Conservation (phyloP, 2,888 invertebrate genomes). For the Polyploca ridens region DNA sequence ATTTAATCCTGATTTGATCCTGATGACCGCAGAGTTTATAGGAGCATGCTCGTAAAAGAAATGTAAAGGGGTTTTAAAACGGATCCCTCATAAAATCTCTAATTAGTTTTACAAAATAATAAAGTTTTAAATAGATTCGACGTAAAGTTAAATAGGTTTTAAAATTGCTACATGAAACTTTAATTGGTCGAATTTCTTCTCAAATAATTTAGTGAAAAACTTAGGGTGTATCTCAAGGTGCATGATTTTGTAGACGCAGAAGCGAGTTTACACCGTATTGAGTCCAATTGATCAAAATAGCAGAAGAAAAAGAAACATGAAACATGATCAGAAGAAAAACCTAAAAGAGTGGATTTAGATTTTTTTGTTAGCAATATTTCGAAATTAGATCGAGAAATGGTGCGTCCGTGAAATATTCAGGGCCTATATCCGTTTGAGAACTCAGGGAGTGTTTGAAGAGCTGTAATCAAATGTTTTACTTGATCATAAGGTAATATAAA, state of each 20-base stretch:
- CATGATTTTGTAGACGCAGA: too few species aligned
- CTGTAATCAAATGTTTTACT: constrained; percentile 45
- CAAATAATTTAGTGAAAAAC: not conserved
- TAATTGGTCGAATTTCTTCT: not conserved
- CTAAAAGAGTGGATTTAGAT: too few species aligned
- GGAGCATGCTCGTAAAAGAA: not conserved
- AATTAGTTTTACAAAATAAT: constrained; percentile 5
- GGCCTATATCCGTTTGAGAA: too few species aligned
- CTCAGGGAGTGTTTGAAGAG: not conserved
- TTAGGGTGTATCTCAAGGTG: not conserved
- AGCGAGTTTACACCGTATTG: too few species aligned
- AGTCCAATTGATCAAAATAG: too few species aligned
- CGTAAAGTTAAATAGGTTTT: constrained; percentile 5
- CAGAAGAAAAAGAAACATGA: too few species aligned
- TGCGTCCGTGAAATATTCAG: too few species aligned
- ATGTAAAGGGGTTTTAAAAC: not conserved
- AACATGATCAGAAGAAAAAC: too few species aligned
- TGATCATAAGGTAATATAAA: constrained; percentile 34
- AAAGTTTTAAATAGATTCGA: not conserved
- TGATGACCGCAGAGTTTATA: too few species aligned
- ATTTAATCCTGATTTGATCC: not conserved
- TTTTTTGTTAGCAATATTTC: too few species aligned
- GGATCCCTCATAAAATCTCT: not conserved
- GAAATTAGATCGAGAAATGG: too few species aligned
- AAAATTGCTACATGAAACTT: not conserved